phyloP scores from a whole-genome alignment of 2,888 invertebrate species.

The Diloba caeruleocephala region DNA sequence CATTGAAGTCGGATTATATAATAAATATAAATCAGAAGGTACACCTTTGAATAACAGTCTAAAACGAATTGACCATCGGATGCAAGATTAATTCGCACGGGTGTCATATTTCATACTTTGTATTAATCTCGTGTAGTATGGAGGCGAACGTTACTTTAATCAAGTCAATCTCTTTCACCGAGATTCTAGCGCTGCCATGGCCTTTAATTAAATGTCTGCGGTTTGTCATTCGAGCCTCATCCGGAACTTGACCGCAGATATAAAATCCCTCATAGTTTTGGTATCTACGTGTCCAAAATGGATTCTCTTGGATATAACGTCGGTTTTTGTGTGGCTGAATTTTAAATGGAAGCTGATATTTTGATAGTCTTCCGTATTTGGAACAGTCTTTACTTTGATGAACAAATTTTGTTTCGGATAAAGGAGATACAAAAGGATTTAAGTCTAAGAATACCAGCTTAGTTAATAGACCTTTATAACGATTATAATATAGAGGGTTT shows the following conservation, averaged over 20 bases:
- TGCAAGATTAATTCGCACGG: background rate
- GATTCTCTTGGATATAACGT: slow-evolving; percentile 19
- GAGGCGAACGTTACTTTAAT: slow-evolving; percentile 40
- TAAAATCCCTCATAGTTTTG: slow-evolving; percentile 47
- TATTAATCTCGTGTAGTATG: slow-evolving; percentile 30
- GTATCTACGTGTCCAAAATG: slow-evolving; percentile 43
- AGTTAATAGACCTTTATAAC: no score
- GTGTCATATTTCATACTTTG: slow-evolving; percentile 18
- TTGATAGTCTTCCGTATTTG: slow-evolving; percentile 10
- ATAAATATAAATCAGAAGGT: no score
- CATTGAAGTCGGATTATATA: no score
- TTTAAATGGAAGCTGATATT: slow-evolving; percentile 9
- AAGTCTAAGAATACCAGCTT: no score
- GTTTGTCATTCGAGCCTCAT: slow-evolving; percentile 54
- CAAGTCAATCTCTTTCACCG: slow-evolving; percentile 42
- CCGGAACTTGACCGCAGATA: slow-evolving; percentile 47
- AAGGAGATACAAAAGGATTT: no score
- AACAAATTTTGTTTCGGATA: background rate
- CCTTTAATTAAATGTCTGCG: slow-evolving; percentile 66
- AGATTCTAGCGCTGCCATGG: slow-evolving; percentile 21
- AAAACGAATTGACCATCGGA: no score
- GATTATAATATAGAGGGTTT: no score
- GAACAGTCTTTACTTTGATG: background rate
- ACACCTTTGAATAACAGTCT: no score
- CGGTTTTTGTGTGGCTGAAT: slow-evolving; percentile 14